A percentile compares a stretch with the other conserved stretches of the same genome.
Conservation (phyloP, 2,888 invertebrate genomes). For the Belgica antarctica region DNA sequence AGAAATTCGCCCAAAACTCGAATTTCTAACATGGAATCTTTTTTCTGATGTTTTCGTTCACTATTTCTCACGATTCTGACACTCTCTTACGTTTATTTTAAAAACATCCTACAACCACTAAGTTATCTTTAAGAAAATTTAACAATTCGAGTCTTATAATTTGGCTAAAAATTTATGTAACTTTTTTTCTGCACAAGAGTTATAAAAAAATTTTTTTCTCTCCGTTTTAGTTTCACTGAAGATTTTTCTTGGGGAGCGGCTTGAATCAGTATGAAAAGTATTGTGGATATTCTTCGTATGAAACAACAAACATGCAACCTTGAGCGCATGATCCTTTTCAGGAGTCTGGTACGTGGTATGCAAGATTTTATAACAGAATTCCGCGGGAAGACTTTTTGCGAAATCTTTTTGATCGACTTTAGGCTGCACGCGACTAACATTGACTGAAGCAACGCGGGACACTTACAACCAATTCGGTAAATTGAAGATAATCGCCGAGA, state of each 20-base stretch:
- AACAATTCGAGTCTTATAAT: conserved; percentile 39
- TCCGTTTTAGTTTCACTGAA: conserved; percentile 28
- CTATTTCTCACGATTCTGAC: neutral
- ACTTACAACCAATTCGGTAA: neutral
- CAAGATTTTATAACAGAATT: conserved; percentile 4
- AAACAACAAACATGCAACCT: conserved; percentile 23
- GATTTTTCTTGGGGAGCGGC: conserved; percentile 44
- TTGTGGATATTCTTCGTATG: conserved; percentile 26
- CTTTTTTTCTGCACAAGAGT: conserved; percentile 31
- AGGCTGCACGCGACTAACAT: neutral
- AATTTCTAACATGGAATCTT: neutral
- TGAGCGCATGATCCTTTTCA: conserved; percentile 33
- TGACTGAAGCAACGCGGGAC: neutral
- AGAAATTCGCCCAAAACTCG: no score
- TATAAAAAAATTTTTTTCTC: conserved; percentile 33
- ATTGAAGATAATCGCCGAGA: no score
- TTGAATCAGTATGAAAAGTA: conserved; percentile 38
- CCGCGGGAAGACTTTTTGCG: neutral
- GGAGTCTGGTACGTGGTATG: conserved; percentile 27
- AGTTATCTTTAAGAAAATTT: conserved; percentile 31
- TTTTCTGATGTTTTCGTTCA: neutral
- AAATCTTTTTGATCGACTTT: neutral
- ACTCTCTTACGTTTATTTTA: conserved; percentile 26
- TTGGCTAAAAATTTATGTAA: conserved; percentile 41
- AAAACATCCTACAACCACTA: conserved; percentile 37